These are phyloP conservation scores for Rhagologus leucostigma DNA, from an alignment of 2,113 vertebrate genomes.

Conservation along the genomic window DNA sequence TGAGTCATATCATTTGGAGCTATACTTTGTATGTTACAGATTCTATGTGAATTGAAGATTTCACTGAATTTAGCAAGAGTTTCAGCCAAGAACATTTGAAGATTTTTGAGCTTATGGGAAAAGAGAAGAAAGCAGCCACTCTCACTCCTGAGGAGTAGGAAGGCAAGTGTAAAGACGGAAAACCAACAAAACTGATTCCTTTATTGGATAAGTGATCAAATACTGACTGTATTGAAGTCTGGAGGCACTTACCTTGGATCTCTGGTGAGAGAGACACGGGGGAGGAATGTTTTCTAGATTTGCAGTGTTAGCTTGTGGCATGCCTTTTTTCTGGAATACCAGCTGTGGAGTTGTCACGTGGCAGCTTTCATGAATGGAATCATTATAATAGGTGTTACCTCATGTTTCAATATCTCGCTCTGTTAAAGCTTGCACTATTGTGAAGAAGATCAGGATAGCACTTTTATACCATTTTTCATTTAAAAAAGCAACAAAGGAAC, in stretches of 20 bases:
- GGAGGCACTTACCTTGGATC: background rate
- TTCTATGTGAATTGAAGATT: background rate
- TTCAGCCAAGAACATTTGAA: background rate
- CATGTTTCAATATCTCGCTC: background rate
- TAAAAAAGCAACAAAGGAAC: background rate
- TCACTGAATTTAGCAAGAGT: background rate
- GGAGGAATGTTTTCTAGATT: background rate
- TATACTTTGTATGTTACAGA: background rate
- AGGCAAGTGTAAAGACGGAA: background rate
- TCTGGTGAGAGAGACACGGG: background rate
- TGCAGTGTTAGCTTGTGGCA: background rate
- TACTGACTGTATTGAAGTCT: background rate
- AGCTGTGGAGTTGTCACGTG: background rate
- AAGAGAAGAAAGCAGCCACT: background rate
- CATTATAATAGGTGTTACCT: background rate
- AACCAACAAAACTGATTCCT: fast-evolving
- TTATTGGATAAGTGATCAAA: background rate
- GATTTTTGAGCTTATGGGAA: background rate
- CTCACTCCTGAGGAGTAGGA: background rate
- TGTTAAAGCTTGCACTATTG: background rate
- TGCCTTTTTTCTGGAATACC: background rate
- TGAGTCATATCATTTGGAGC: background rate
- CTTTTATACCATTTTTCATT: background rate
- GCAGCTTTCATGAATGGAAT: background rate
- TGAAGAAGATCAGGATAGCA: background rate